Percentiles rank a stretch among this genome's conserved stretches.
These are phyloP conservation scores for Drosophila stalkeri DNA, from an alignment of 2,888 invertebrate species.

Conservation along the genomic window DNA sequence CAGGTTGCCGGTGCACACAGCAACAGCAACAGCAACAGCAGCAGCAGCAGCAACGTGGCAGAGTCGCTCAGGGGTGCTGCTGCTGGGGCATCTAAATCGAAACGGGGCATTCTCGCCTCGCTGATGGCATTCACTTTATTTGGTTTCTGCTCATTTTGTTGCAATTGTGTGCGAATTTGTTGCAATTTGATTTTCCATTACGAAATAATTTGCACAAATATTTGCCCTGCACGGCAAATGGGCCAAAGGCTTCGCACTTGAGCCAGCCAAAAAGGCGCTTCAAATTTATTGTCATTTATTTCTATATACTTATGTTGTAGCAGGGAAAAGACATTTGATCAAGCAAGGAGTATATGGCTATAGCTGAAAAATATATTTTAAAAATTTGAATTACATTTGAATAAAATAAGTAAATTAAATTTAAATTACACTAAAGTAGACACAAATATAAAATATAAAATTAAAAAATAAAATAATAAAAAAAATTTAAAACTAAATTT, in stretches of 20 bases:
- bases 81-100: constrained; percentile 54
- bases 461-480: no score
- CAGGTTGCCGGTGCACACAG: constrained; percentile 12
- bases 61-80: constrained; percentile 9
- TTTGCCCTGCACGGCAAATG: constrained; percentile 19
- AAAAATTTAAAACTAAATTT: no score
- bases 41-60: constrained; percentile 34
- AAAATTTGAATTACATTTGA: no score
- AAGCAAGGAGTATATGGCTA: no score
- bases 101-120: constrained; percentile 68
- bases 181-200: constrained; percentile 77
- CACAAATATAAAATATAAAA: no score
- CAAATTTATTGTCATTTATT: neutral
- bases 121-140: constrained; percentile 70
- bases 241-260: neutral
- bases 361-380: no score
- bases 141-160: constrained; percentile 64
- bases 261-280: neutral
- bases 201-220: constrained; percentile 72
- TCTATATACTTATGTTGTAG: neutral
- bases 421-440: no score
- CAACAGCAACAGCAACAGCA: constrained; percentile 34
- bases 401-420: no score
- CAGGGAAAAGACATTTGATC: neutral
- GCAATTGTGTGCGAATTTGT: constrained; percentile 77